These are phyloP conservation scores for Stylophora pistillata DNA, from an alignment of 64 coral and sea anemone species.

Conservation along the genomic window DNA sequence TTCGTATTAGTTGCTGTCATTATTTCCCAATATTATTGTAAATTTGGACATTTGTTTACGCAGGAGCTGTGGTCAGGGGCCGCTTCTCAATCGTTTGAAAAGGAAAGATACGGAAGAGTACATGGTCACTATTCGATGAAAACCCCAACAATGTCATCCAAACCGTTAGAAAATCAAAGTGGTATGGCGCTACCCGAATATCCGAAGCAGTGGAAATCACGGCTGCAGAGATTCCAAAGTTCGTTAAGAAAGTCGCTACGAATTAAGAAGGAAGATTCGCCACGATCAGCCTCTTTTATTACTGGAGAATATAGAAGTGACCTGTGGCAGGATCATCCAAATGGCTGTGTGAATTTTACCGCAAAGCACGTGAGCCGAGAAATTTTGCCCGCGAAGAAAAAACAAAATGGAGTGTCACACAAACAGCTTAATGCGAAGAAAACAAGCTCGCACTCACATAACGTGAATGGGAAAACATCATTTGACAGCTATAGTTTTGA, in stretches of 20 bases:
- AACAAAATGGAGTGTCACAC: background rate
- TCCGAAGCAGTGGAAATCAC: slow-evolving; percentile 38
- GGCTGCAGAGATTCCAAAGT: slow-evolving; percentile 21
- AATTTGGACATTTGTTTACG: slow-evolving; percentile 37
- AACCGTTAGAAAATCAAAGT: background rate
- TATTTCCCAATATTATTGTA: slow-evolving; percentile 18
- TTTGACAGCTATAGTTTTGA: slow-evolving; percentile 45
- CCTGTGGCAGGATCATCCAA: background rate
- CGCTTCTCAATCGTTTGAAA: background rate
- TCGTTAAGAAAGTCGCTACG: slow-evolving; percentile 29
- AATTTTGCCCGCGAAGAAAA: background rate
- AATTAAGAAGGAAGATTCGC: slow-evolving; percentile 10
- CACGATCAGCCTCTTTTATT: background rate
- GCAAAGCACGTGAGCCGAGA: slow-evolving; percentile 18
- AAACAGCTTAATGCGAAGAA: slow-evolving; percentile 4
- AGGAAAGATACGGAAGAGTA: background rate
- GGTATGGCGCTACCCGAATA: slow-evolving; percentile 9
- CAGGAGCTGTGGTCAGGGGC: slow-evolving; percentile 22
- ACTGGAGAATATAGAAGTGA: background rate
- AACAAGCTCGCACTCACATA: slow-evolving; percentile 43
- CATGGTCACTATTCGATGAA: background rate
- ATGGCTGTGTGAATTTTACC: background rate
- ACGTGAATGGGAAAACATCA: slow-evolving; percentile 60
- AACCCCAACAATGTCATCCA: background rate
- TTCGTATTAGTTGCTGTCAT: background rate